Evolutionary conservation across 2,797 vertebrate species (phyloP), one percentile per base, ranked within the genome.

Genomic region (Megaceryle alcyon): DNA sequence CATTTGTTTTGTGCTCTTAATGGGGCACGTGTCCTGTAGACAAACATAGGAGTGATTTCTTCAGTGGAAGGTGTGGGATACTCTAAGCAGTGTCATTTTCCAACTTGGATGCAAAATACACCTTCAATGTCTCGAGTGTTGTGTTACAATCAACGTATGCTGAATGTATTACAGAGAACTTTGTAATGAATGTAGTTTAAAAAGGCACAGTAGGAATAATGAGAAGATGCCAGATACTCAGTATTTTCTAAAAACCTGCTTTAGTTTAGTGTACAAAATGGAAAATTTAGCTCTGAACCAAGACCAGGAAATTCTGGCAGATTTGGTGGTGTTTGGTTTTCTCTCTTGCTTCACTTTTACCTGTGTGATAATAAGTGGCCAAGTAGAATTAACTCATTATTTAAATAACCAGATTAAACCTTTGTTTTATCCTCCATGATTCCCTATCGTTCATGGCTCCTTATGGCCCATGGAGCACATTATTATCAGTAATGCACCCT

Each of bases 111-210:
- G n/a, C 57, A 78, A 60, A 75, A 61, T 48, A 16, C 39, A 31
- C 20, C 39, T 73, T 66, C 19, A 37, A 3, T 41, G 18, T 57
- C 29, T 11, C 39, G 20, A 37, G 26, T 19, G 46, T 14, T 88
- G 48, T 11, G 1, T 65, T 59, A 65, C 65, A 56, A 53, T 41
- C 25, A 23, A 10, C 0, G 0, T 10, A 16, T 63, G 46, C 59
- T 90, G 33, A 73, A 33, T 44, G 48, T 48, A 20, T 37, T 29
- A 6, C 29, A 13, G 17, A 18, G 39, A 22, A 26, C 28, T 81
- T 66, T 31, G 14, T n/a, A 15, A 26, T 16, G 39, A 66, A 12
- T 37, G n/a, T 14, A 25, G 17, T 64, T 68, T 60, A 22, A 88
- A 91, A 82, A 73, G 35, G 39, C 33, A 56, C 26, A 39, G 22